Evolutionary conservation across 1,140 invertebrate genomes (phyloP).

Genomic region (Pantala flavescens): DNA sequence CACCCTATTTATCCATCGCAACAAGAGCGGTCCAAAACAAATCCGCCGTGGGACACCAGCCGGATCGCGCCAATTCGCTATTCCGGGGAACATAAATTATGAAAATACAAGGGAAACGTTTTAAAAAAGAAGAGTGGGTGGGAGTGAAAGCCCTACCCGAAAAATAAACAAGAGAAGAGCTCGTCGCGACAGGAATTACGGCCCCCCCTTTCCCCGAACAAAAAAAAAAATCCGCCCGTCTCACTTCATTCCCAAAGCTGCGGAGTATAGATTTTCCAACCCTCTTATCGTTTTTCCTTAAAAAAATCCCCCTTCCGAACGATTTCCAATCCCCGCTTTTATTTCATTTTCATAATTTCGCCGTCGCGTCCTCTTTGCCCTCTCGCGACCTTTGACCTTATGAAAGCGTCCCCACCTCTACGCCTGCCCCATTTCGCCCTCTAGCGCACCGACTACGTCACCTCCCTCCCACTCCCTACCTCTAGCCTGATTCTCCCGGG

Average conservation of each 20-base stretch:
- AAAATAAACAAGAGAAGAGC: too few relatives aligned
- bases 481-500: not conserved
- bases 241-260: constrained; percentile 2
- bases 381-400: constrained; percentile 7
- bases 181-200: too few relatives aligned
- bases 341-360: constrained; percentile 5
- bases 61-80: not conserved
- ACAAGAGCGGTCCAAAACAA: too few relatives aligned
- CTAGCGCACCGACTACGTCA: too few relatives aligned
- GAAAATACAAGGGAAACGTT: constrained; percentile 2
- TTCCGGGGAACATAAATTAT: not conserved
- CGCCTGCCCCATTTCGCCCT: not conserved
- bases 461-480: not conserved
- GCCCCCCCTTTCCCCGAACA: too few relatives aligned
- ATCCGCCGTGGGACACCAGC: not conserved
- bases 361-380: not conserved
- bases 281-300: not conserved
- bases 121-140: not conserved
- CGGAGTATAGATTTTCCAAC: not conserved
- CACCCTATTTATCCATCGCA: too few relatives aligned
- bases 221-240: not conserved
- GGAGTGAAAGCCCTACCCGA: not conserved
- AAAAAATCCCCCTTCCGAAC: not conserved
- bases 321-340: not conserved
- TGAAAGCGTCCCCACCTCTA: not conserved